phyloP scores from a whole-genome alignment of 2,888 invertebrate species.

The Pristionchus exspectatus region DNA sequence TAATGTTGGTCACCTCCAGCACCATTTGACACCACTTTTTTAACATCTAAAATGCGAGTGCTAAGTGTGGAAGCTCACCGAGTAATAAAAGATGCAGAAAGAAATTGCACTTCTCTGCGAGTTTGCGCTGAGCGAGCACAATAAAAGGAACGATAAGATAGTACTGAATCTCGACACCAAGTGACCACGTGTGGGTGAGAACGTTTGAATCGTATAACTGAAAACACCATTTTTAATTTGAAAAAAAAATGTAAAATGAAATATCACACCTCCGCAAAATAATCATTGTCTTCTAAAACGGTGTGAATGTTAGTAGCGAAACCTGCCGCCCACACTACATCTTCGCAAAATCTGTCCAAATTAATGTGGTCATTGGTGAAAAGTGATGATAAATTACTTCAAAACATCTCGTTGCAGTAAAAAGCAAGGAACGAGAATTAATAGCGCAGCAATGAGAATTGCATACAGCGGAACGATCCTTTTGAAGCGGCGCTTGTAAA shows the following conservation, averaged over 20 bases:
- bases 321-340: not conserved
- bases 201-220: slow-evolving; percentile 49
- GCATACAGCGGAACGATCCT: slow-evolving; percentile 27
- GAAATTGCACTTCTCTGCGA: not conserved
- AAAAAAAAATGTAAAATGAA: not conserved
- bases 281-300: not conserved
- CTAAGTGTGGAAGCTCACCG: not conserved
- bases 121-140: not conserved
- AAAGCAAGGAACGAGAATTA: not conserved
- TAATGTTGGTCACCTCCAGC: too few relatives aligned
- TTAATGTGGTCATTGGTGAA: too few relatives aligned
- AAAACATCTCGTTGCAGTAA: not conserved
- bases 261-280: not conserved
- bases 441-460: not conserved
- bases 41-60: too few relatives aligned
- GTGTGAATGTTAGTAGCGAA: slow-evolving; percentile 32
- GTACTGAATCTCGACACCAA: slow-evolving; percentile 46
- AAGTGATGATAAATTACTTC: not conserved
- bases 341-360: not conserved
- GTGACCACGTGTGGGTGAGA: slow-evolving; percentile 45
- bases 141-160: slow-evolving; percentile 38
- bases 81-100: not conserved
- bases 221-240: not conserved
- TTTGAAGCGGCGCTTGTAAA: slow-evolving; percentile 30
- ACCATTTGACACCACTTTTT: too few relatives aligned